Evolutionary conservation across 92 coral and sea anemone genomes (phyloP).

Genomic region (Epizoanthus ramosus): DNA sequence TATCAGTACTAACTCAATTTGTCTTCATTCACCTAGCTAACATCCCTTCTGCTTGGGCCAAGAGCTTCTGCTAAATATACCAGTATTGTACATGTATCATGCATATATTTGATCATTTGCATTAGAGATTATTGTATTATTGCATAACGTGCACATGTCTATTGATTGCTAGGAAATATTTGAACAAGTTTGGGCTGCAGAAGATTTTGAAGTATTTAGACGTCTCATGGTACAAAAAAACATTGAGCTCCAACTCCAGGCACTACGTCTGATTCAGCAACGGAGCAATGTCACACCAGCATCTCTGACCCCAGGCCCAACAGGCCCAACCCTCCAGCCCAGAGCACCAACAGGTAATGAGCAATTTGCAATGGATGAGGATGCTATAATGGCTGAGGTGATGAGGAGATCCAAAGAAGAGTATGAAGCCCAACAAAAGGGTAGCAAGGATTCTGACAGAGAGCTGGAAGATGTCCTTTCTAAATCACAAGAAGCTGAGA

Average conservation of each 20-base stretch:
- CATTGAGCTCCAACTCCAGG: constrained; percentile 91
- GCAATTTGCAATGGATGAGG: constrained; percentile 67
- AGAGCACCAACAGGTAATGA: not conserved
- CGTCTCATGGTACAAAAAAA: constrained; percentile 90
- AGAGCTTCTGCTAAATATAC: too few species aligned
- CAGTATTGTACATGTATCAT: too few species aligned
- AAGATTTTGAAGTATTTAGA: constrained; percentile 91
- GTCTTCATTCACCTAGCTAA: too few species aligned
- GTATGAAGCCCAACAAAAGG: constrained; percentile 70
- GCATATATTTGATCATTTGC: too few species aligned
- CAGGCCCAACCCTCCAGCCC: constrained; percentile 25
- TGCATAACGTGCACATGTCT: not conserved
- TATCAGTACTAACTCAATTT: too few species aligned
- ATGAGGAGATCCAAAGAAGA: constrained; percentile 82
- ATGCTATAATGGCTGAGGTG: constrained; percentile 86
- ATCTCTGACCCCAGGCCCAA: constrained; percentile 29
- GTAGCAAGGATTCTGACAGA: constrained; percentile 51
- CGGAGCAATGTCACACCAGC: constrained; percentile 50
- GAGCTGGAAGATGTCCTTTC: constrained; percentile 70
- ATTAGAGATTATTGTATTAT: too few species aligned
- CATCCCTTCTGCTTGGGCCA: too few species aligned
- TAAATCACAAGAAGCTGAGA: constrained; percentile 71
- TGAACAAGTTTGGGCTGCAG: constrained; percentile 98
- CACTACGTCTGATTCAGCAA: constrained; percentile 82
- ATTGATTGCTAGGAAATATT: constrained; percentile 67